Percentiles rank a stretch among this genome's conserved stretches.
Evolutionary conservation across 2,113 vertebrate genomes (phyloP).

Genomic region (Myxocyprinus asiaticus): DNA sequence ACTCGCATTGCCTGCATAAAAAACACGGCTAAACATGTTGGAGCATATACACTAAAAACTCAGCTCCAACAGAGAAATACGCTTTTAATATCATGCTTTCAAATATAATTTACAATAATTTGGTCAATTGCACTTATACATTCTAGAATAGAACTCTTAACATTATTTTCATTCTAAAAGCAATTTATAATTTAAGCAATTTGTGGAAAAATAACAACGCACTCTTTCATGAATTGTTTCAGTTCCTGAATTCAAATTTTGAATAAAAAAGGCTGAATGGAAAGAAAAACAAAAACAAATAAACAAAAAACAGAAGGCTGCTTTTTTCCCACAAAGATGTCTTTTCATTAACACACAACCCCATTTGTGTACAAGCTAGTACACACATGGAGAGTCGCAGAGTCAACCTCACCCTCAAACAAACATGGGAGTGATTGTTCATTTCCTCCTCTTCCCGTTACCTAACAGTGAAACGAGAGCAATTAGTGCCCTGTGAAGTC

Average conservation of each 20-base stretch:
- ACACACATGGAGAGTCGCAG: conserved; percentile 52
- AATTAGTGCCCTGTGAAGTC: conserved; percentile 78
- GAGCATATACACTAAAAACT: too few relatives aligned
- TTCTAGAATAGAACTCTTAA: too few relatives aligned
- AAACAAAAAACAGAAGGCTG: conserved; percentile 41
- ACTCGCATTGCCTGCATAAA: too few relatives aligned
- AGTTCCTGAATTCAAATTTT: background rate
- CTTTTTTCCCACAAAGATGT: background rate
- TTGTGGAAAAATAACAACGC: background rate
- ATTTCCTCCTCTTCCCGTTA: conserved; percentile 78
- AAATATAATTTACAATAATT: too few relatives aligned
- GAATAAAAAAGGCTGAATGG: conserved; percentile 34
- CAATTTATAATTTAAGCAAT: background rate
- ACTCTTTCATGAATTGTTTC: conserved; percentile 21
- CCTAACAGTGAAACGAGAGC: conserved; percentile 78
- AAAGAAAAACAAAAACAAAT: conserved; percentile 23
- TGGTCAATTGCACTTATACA: too few relatives aligned
- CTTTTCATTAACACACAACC: conserved; percentile 45
- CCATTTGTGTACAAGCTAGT: conserved; percentile 33
- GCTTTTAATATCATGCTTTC: too few relatives aligned
- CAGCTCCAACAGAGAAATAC: too few relatives aligned
- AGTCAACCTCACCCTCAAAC: conserved; percentile 60
- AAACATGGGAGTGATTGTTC: conserved; percentile 78
- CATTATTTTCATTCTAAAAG: too few relatives aligned
- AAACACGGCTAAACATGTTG: too few relatives aligned